Evolutionary conservation across 2,113 vertebrate species (phyloP).

Genomic region (Pipra filicauda): DNA sequence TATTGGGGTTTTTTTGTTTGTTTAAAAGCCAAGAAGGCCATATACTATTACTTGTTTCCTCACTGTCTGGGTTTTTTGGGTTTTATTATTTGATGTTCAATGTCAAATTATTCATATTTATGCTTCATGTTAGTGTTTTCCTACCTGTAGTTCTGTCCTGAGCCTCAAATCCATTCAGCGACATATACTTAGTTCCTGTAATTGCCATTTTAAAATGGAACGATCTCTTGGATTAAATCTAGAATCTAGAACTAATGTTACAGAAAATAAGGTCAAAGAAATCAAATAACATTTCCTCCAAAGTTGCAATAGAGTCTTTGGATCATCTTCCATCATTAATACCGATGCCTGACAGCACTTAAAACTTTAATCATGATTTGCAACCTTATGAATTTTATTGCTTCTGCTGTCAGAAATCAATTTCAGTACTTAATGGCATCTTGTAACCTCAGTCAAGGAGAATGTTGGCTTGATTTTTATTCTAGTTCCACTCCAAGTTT

Average conservation of each 20-base stretch:
- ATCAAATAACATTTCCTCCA: neutral
- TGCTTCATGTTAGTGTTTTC: neutral
- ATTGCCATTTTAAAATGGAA: neutral
- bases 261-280: slow-evolving; percentile 25
- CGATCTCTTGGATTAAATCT: neutral
- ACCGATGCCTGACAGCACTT: neutral
- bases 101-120: neutral
- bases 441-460: slow-evolving; percentile 4
- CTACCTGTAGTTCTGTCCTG: neutral
- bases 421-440: neutral
- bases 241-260: neutral
- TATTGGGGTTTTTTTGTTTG: neutral
- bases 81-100: neutral
- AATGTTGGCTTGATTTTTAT: neutral
- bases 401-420: neutral
- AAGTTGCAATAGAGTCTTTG: neutral
- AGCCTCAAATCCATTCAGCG: neutral
- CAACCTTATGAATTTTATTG: neutral
- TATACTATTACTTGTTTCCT: neutral
- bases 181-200: neutral
- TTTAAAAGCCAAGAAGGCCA: neutral
- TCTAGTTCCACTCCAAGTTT: neutral
- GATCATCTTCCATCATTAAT: neutral
- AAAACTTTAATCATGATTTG: neutral
- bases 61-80: neutral